Evolutionary conservation across 2,888 invertebrate species (phyloP).

Genomic region (Carterocephalus palaemon): DNA sequence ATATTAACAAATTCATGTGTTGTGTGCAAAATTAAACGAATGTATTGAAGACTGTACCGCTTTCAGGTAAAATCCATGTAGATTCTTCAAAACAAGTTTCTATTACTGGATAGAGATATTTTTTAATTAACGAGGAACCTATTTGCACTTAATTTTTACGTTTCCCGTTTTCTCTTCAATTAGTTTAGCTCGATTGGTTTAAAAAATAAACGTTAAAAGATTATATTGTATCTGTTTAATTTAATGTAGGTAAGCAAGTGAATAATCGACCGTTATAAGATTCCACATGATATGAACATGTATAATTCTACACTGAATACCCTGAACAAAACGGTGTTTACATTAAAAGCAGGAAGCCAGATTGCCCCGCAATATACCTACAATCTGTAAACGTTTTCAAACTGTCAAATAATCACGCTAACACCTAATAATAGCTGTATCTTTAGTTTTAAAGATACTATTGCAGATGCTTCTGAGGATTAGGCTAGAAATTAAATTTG

Average conservation of each 20-base stretch:
- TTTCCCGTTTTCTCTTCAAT: no score
- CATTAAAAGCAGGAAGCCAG: conserved; percentile 73
- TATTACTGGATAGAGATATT: no score
- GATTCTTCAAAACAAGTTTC: no score
- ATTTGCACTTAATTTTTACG: no score
- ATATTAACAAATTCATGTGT: no score
- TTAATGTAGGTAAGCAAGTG: conserved; percentile 27
- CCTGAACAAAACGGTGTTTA: conserved; percentile 66
- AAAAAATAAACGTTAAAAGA: conserved; percentile 19
- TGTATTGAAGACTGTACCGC: no score
- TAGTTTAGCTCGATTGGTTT: no score
- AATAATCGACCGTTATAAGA: conserved; percentile 47
- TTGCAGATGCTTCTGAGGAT: conserved; percentile 56
- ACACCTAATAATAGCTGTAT: conserved; percentile 75
- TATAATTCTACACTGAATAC: conserved; percentile 56
- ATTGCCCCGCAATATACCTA: conserved; percentile 70
- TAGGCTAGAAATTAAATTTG: conserved; percentile 34
- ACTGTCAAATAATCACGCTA: conserved; percentile 76
- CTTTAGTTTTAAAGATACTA: conserved; percentile 66
- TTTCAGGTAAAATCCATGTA: no score
- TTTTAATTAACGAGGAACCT: no score
- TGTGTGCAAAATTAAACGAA: no score
- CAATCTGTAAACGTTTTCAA: conserved; percentile 77
- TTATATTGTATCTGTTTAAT: conserved; percentile 35
- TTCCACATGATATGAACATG: conserved; percentile 51